These are phyloP conservation scores for Cyprinus carpio DNA, from an alignment of 2,113 vertebrate genomes.

Conservation along the genomic window DNA sequence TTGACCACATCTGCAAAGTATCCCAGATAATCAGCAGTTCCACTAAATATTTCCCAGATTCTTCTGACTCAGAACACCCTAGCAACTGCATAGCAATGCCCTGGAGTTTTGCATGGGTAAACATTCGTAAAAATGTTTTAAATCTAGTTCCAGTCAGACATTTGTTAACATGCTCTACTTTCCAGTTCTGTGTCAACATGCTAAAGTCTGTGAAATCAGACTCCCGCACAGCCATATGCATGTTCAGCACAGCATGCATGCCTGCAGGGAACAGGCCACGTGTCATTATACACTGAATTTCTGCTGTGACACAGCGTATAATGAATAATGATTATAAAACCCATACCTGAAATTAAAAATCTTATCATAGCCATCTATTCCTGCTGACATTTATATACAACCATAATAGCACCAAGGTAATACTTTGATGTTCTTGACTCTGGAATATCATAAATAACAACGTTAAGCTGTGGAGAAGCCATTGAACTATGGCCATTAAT, in stretches of 20 bases:
- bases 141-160: constrained; percentile 5
- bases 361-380: constrained; percentile 45
- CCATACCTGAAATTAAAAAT: constrained; percentile 40
- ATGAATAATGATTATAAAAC: constrained; percentile 37
- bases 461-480: neutral
- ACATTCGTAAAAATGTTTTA: constrained; percentile 1
- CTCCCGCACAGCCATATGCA: neutral
- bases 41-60: neutral
- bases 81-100: neutral
- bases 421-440: neutral
- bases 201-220: neutral
- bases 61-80: neutral
- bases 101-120: neutral
- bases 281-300: constrained; percentile 39
- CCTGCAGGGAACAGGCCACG: constrained; percentile 19
- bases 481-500: neutral
- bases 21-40: neutral
- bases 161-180: constrained; percentile 16
- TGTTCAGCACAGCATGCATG: constrained; percentile 18
- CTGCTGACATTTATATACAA: constrained; percentile 36
- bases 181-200: neutral
- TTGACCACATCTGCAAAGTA: neutral
- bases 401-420: constrained; percentile 17
- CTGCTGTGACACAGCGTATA: constrained; percentile 5
- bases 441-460: constrained; percentile 10